Percentiles rank a stretch among this genome's conserved stretches.
Evolutionary conservation across 2,888 invertebrate species (phyloP).

Genomic region (Parapristionchus giblindavisi): DNA sequence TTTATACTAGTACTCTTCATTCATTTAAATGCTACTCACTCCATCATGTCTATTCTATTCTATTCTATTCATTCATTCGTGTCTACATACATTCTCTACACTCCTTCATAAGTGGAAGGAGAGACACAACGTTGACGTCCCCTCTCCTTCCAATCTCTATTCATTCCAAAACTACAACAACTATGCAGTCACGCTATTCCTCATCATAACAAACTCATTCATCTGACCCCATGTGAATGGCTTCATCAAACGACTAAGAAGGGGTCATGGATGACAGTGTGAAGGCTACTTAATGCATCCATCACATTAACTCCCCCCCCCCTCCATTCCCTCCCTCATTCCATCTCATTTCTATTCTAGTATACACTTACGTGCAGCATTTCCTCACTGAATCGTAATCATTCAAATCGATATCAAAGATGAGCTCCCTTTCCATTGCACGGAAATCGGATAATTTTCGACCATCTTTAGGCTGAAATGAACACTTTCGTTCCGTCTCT

Average conservation of each 20-base stretch:
- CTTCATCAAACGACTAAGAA: too few species aligned
- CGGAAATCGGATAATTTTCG: constrained; percentile 72
- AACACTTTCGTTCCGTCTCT: background rate
- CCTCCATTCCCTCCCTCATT: background rate
- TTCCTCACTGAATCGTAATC: constrained; percentile 96
- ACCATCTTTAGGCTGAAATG: constrained; percentile 75
- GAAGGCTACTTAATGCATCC: too few species aligned
- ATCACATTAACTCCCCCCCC: background rate
- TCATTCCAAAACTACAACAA: background rate
- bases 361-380: constrained; percentile 76
- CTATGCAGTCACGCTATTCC: too few species aligned
- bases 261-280: too few species aligned
- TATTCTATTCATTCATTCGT: background rate
- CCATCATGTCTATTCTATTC: too few species aligned
- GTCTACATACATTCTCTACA: background rate
- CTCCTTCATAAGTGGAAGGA: too few species aligned
- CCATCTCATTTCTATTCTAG: background rate
- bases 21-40: too few species aligned
- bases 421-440: constrained; percentile 85
- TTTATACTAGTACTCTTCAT: too few species aligned
- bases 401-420: constrained; percentile 99
- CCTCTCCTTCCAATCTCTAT: background rate
- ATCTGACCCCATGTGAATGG: too few species aligned
- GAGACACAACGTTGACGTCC: too few species aligned
- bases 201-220: too few species aligned